Conservation (phyloP, 1,140 invertebrate genomes). For the Lepidurus apus region DNA sequence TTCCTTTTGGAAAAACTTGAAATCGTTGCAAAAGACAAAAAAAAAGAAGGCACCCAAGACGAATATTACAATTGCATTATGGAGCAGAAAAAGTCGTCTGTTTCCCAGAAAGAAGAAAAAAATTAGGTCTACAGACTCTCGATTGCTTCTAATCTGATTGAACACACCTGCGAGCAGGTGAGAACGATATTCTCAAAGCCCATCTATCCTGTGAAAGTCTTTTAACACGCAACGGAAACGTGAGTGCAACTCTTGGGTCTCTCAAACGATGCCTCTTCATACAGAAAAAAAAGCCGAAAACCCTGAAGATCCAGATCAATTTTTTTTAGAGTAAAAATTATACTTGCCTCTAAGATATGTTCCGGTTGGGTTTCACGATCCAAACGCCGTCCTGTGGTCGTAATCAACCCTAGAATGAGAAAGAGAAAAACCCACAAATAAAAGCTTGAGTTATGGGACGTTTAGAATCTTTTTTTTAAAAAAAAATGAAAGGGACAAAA, state of each 20-base stretch:
- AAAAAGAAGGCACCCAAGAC: too few relatives aligned
- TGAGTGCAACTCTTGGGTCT: not conserved
- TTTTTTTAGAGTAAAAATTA: not conserved
- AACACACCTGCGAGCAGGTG: not conserved
- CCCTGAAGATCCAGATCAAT: not conserved
- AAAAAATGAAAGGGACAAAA: constrained; percentile 11
- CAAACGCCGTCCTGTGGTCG: constrained; percentile 70
- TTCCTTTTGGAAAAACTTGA: too few relatives aligned
- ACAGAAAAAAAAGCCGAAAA: not conserved
- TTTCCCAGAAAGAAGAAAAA: too few relatives aligned
- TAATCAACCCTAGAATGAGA: constrained; percentile 64
- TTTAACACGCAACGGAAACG: not conserved
- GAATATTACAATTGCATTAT: too few relatives aligned
- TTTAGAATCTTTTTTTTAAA: constrained; percentile 33
- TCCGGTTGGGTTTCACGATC: constrained; percentile 78
- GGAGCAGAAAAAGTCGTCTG: too few relatives aligned
- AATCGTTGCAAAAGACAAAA: too few relatives aligned
- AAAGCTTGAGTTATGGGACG: constrained; percentile 23
- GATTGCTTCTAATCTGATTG: too few relatives aligned
- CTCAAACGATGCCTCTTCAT: not conserved
- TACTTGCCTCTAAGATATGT: constrained; percentile 75
- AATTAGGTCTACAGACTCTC: too few relatives aligned
- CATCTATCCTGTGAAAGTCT: not conserved
- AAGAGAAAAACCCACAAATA: constrained; percentile 30
- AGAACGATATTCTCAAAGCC: not conserved